Percentiles rank a stretch among this genome's conserved stretches.
phyloP scores from a whole-genome alignment of 2,113 vertebrate genomes.

The Anhinga rufa region DNA sequence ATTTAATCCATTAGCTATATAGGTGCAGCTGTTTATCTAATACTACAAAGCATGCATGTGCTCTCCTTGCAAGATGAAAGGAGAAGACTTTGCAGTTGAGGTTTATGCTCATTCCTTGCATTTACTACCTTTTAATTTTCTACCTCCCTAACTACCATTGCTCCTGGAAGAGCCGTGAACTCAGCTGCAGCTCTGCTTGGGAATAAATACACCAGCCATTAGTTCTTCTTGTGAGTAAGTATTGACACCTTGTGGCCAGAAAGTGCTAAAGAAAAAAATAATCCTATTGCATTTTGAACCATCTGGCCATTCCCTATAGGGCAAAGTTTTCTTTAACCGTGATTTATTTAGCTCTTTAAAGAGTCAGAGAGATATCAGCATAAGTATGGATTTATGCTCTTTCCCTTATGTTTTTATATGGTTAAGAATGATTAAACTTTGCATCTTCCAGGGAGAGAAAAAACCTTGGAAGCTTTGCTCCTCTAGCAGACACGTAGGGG shows the following conservation, averaged over 20 bases:
- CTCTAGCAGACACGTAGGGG: neutral
- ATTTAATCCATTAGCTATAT: neutral
- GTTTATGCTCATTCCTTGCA: neutral
- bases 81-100: neutral
- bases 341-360: neutral
- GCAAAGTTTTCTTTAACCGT: neutral
- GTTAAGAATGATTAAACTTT: neutral
- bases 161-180: neutral
- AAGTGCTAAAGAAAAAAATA: neutral
- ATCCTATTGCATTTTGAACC: neutral
- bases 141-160: neutral
- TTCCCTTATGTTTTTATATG: neutral
- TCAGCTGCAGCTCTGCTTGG: neutral
- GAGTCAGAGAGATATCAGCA: neutral
- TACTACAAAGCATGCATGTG: neutral
- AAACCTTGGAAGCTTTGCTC: neutral
- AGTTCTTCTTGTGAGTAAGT: neutral
- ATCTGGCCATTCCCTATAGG: neutral
- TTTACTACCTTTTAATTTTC: neutral
- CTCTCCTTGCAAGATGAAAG: neutral
- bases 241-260: constrained; percentile 55
- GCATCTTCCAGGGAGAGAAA: neutral
- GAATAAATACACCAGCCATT: neutral
- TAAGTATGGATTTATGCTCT: neutral
- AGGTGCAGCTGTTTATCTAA: neutral